Percentiles rank a stretch among this genome's conserved stretches.
phyloP scores from a whole-genome alignment of 2,888 invertebrate genomes.

The Dastarcus helophoroides region DNA sequence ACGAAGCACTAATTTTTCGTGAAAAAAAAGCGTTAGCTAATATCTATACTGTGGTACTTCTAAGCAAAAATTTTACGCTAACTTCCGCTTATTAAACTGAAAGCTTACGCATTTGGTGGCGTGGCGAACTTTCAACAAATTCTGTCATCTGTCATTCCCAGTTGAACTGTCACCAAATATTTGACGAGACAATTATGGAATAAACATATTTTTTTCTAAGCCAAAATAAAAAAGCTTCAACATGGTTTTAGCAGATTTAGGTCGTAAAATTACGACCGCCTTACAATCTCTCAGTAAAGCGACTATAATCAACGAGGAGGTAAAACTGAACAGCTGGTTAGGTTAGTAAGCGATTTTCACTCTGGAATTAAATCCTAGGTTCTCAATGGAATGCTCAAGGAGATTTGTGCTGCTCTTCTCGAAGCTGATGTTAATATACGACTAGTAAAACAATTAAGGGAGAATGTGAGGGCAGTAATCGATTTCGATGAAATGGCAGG shows the following conservation, averaged over 20 bases:
- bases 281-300: slow-evolving; percentile 95
- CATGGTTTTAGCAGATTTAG: slow-evolving; percentile 99
- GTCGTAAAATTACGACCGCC: slow-evolving; percentile 97
- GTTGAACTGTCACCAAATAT: no score
- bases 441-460: slow-evolving; percentile 87
- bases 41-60: no score
- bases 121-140: no score
- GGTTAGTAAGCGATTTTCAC: slow-evolving; percentile 6
- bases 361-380: slow-evolving; percentile 49
- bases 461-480: slow-evolving; percentile 95
- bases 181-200: no score
- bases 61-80: no score
- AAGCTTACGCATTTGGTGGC: no score
- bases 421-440: slow-evolving; percentile 97
- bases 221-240: slow-evolving; percentile 34
- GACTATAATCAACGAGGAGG: slow-evolving; percentile 97
- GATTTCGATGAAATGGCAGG: slow-evolving; percentile 99
- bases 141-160: no score
- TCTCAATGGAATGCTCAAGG: slow-evolving; percentile 97
- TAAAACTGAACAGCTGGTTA: slow-evolving; percentile 37
- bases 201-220: no score
- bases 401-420: slow-evolving; percentile 92
- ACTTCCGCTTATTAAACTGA: no score
- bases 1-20: no score
- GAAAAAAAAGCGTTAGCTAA: no score